These are phyloP conservation scores for Acanthoscelides obtectus DNA, from an alignment of 2,888 invertebrate genomes.

Conservation along the genomic window DNA sequence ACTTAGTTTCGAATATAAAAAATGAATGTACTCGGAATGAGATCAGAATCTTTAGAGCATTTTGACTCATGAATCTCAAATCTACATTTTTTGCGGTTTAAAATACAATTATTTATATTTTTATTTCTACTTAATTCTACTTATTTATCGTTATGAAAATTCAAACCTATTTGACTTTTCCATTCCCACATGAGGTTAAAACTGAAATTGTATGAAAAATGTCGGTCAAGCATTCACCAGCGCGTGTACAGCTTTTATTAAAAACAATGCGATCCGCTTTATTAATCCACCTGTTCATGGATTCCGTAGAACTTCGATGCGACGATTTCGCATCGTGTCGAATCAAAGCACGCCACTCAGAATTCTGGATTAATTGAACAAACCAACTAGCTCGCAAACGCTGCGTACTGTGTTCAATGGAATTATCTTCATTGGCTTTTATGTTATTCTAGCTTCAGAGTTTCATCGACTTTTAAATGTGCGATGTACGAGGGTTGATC, in stretches of 20 bases:
- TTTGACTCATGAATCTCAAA: too few species aligned
- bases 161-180: too few species aligned
- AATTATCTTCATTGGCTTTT: constrained; percentile 26
- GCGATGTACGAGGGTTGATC: too few species aligned
- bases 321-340: not conserved
- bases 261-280: constrained; percentile 6
- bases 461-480: not conserved
- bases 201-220: not conserved
- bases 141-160: too few species aligned
- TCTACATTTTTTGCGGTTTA: too few species aligned
- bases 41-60: too few species aligned
- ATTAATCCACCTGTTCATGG: constrained; percentile 23
- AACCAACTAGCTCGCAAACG: constrained; percentile 27
- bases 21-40: too few species aligned
- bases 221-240: not conserved
- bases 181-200: too few species aligned
- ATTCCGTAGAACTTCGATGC: not conserved
- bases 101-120: too few species aligned
- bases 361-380: constrained; percentile 28
- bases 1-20: too few species aligned
- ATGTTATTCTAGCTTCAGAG: not conserved
- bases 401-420: constrained; percentile 11
- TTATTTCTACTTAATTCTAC: too few species aligned
- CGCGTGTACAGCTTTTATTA: not conserved
- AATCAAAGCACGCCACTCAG: constrained; percentile 24